Base-by-base conservation (phyloP, 2,797 vertebrate genomes). In the Erithacus rubecula region DNA sequence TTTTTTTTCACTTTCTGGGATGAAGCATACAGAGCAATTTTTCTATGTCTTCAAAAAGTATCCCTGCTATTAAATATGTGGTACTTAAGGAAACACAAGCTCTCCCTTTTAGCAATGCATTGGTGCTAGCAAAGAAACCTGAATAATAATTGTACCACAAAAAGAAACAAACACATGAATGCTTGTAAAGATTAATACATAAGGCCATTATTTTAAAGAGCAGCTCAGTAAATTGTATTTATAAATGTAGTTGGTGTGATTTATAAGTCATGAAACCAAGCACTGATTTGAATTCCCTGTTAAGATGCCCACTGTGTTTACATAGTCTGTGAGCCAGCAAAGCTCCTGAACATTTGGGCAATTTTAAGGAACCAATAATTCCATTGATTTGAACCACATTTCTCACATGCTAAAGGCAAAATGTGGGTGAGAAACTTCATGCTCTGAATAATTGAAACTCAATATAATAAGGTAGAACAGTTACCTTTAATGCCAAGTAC, bases 21-120 rank as follows among this genome's bases (percentile, higher is more conserved):
- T 83, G 60, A 56, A 78, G 60, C 16, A 24, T 69, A 75, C 88
- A 95, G 89, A 92, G 72, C 56, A 89, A 85, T 79, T 96, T 94
- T 94, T 97, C 87, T 89, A 89, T 94, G 77, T 94, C 90, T 93
- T 93, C 64, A 72, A n/a, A 90, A 78, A 55, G 21, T 46, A 74
- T 65, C 0, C 0, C 36, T 51, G 39, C 34, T 83, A n/a, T 59
- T 80, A 87, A 90, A 55, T 49, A 63, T 10, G 26, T 27, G 37
- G 46, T 30, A 79, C 77, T 74, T 83, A 70, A 71, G 62, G 55
- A 92, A 75, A 67, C 26, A 70, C 18, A 67, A 27, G 52, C 6
- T 81, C 49, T 89, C 30, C 41, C 69, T 69, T 80, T 89, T 65
- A 79, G 60, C 63, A 76, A 41, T 26, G 43, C 44, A 71, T 27